phyloP scores from a whole-genome alignment of 2,888 invertebrate species.

The Eurytoma californica region DNA sequence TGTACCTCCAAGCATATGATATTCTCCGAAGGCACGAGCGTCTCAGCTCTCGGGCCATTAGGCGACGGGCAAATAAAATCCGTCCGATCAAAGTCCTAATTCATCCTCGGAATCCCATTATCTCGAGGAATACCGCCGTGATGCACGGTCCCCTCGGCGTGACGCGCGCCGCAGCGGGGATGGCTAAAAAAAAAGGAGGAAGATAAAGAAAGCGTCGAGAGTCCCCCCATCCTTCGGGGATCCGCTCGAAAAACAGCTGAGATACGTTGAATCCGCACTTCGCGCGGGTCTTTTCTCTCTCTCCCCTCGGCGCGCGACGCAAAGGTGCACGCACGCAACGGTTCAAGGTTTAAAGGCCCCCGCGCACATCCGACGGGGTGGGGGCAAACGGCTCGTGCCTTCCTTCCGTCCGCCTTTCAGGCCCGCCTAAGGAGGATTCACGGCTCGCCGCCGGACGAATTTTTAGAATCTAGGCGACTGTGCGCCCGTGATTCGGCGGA shows the following conservation, averaged over 20 bases:
- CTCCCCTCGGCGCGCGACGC: slow-evolving; percentile 2
- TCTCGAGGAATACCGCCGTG: slow-evolving; percentile 35
- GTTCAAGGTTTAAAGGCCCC: slow-evolving; percentile 63
- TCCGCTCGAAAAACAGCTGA: slow-evolving; percentile 68
- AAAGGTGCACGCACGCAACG: slow-evolving; percentile 26
- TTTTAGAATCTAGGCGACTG: not conserved
- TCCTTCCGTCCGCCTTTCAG: slow-evolving; percentile 56
- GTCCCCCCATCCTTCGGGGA: not conserved
- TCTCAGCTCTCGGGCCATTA: not conserved
- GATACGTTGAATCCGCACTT: slow-evolving; percentile 65
- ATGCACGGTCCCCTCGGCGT: not conserved
- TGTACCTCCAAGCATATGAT: no score
- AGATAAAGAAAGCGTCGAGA: slow-evolving; percentile 41
- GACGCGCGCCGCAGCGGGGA: slow-evolving; percentile 2
- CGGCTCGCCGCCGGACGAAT: not conserved
- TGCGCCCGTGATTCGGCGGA: not conserved
- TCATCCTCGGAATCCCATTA: slow-evolving; percentile 53
- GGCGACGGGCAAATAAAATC: slow-evolving; percentile 43
- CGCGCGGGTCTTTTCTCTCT: slow-evolving; percentile 32
- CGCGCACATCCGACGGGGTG: not conserved
- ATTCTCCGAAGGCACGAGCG: no score
- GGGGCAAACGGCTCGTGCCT: slow-evolving; percentile 68
- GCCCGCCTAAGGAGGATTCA: not conserved
- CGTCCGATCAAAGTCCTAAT: slow-evolving; percentile 40
- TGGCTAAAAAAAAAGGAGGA: not conserved